Evolutionary conservation across 1,140 invertebrate species (phyloP), one percentile per base, ranked within the genome.

Genomic region (Nymphalis io): DNA sequence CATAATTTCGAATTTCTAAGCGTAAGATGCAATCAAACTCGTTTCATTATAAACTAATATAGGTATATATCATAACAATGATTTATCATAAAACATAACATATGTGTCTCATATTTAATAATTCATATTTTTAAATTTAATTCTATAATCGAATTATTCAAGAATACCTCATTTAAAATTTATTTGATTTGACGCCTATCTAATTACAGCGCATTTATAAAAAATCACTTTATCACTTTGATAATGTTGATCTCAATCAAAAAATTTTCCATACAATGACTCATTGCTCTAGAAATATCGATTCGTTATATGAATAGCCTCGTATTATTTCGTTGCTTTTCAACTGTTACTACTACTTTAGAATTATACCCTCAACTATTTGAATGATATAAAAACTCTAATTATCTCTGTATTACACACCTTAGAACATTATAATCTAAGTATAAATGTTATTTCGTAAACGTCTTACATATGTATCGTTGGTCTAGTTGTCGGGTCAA

Each of bases 371-470:
- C n/a, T 39, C 18, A 64, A 23, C 60, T 42, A 53, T 68, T 68
- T 63, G 33, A 46, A 48, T 69, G 59, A 64, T 57, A 65, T 51
- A 68, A 64, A 62, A 69, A 73, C 46, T 61, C 66, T 63, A 72
- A 75, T 72, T 72, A 61, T 60, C 62, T 46, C 46, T 48, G 21
- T 55, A 18, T 27, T 53, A 18, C 23, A 16, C 18, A 15, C 51
- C 51, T 27, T 27, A 27, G 51, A 55, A 27, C 51, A 33, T 4
- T 33, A 15, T 1, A 27, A 15, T 16, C 4, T 55, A 55, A 10
- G n/a, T 27, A 5, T 13, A 55, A 55, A 16, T 55, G 51, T 18
- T n/a, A 51, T 46, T 11, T 11, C 6, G 4, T 5, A 4, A 39
- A 39, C 11, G 38, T 39, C 4, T 11, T 5, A 39, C 11, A 11